A percentile compares a stretch with the other conserved stretches of the same genome.
Conservation (phyloP, 2,888 invertebrate species). For the Galeruca laticollis region DNA sequence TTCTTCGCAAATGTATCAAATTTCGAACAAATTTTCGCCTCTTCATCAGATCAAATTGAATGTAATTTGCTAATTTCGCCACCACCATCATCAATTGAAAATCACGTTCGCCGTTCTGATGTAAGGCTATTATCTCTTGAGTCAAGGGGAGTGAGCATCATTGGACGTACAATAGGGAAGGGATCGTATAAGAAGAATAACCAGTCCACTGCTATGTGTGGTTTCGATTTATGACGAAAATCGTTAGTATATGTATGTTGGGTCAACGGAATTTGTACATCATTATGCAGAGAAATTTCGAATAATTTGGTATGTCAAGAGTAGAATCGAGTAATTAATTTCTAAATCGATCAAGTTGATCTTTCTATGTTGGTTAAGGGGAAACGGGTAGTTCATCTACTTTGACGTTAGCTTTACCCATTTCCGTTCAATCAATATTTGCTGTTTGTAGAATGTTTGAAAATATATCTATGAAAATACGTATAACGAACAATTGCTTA, state of each 20-base stretch:
- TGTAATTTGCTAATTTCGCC: not conserved
- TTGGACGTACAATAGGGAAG: constrained; percentile 1
- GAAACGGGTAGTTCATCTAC: not conserved
- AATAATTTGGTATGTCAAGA: constrained; percentile 1
- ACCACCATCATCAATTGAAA: not conserved
- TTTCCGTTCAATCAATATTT: too few species aligned
- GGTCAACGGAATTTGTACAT: constrained; percentile 1
- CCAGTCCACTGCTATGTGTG: not conserved
- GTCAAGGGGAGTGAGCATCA: constrained; percentile 23
- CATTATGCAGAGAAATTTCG: not conserved
- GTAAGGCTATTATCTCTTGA: constrained; percentile 25
- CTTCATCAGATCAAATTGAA: not conserved
- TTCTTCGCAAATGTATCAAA: not conserved
- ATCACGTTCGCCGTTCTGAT: constrained; percentile 5
- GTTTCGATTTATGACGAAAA: constrained; percentile 16
- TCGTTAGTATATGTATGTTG: constrained; percentile 6
- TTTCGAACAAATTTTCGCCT: not conserved
- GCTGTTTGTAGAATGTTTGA: too few species aligned
- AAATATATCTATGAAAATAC: too few species aligned
- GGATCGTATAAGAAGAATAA: not conserved
- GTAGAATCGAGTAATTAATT: not conserved
- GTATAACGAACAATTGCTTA: too few species aligned
- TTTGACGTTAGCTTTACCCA: not conserved
- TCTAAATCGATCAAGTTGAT: constrained; percentile 1
- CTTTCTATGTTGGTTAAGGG: not conserved